A percentile compares a stretch with the other conserved stretches of the same genome.
Conservation (phyloP, 2,888 invertebrate genomes). For the Hemistola chrysoprasaria region DNA sequence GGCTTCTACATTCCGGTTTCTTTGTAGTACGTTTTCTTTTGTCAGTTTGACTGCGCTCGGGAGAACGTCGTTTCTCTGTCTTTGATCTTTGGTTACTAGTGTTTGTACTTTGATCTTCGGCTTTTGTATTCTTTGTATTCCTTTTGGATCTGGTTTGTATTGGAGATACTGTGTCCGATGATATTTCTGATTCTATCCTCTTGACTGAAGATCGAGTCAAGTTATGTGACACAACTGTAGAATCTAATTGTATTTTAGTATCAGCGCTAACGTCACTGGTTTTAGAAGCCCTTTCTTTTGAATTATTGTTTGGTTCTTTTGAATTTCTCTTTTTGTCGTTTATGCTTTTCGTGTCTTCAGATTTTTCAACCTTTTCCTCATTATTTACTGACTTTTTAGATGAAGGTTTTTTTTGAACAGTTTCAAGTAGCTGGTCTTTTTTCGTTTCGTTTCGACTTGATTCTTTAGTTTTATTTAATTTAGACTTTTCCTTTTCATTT, state of each 20-base stretch:
- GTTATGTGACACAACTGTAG: slow-evolving; percentile 6
- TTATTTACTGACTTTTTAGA: slow-evolving; percentile 2
- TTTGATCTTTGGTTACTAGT: slow-evolving; percentile 3
- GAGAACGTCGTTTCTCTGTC: slow-evolving; percentile 10
- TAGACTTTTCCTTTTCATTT: slow-evolving; percentile 42
- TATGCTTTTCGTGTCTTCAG: slow-evolving; percentile 12
- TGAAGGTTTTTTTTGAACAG: slow-evolving; percentile 3
- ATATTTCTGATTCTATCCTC: slow-evolving; percentile 8
- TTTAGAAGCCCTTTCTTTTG: slow-evolving; percentile 11
- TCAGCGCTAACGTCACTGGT: slow-evolving; percentile 8
- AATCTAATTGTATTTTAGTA: slow-evolving; percentile 11
- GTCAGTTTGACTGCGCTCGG: slow-evolving; percentile 20
- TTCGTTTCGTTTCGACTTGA: slow-evolving; percentile 12
- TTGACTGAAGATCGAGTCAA: slow-evolving; percentile 14
- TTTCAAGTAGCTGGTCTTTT: slow-evolving; percentile 1
- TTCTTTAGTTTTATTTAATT: slow-evolving; percentile 32
- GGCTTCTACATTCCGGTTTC: slow-evolving; percentile 19
- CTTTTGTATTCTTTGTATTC: slow-evolving; percentile 39
- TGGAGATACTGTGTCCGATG: slow-evolving; percentile 8
- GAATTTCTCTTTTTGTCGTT: slow-evolving; percentile 11
- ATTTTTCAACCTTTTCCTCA: background rate
- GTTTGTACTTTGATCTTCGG: slow-evolving; percentile 19
- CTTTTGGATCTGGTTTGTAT: slow-evolving; percentile 20
- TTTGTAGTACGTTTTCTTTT: slow-evolving; percentile 19
- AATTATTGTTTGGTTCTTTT: slow-evolving; percentile 13